Evolutionary conservation across 2,113 vertebrate species (phyloP), one percentile per base, ranked within the genome.

Genomic region (Sphaerodactylus townsendi): DNA sequence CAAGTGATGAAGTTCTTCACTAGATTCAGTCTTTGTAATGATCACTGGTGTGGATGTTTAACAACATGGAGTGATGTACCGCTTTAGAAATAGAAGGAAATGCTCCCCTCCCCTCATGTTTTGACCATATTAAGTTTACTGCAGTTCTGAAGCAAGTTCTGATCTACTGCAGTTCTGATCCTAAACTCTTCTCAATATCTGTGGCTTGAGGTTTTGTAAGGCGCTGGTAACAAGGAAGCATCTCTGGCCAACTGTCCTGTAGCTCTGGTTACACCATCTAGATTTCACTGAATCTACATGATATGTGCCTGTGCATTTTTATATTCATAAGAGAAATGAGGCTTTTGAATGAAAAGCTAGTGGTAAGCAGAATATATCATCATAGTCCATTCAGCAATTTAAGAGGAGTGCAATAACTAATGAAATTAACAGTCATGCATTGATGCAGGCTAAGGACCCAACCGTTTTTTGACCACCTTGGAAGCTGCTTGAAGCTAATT

Each of bases 1-100:
- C 56, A 0, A 28, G 11, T 0, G 8, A 64, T 2, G 53, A 6
- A 0, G 44, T 62, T 77, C 50, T 77, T 64, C 44, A 30, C 5
- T 2, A 14, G 33, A 82, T 30, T 1, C 9, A 46, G 74, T 30
- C 33, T 13, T 2, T 6, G 59, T 2, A 6, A 79, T 53, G 65
- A 70, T 11, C 71, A 35, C 50, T 41, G 17, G 5, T 30, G 8
- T 77, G 56, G 39, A 48, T 59, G 25, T 39, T 46, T 44, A n/a
- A 17, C 53, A 53, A 39, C n/a, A n/a, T n/a, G n/a, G 50, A 64
- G 77, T 90, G 46, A 81, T 73, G 48, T 65, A 56, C 50, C 48
- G 86, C 70, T 44, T 84, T 72, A 41, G 65, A 84, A 46, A 21
- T 37, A 5, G 15, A 46, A 72, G 76, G 39, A 78, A 71, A 77